Percentiles rank a stretch among this genome's conserved stretches.
Conservation (phyloP, 2,888 invertebrate species). For the Drosophila nr. perissopoda region DNA sequence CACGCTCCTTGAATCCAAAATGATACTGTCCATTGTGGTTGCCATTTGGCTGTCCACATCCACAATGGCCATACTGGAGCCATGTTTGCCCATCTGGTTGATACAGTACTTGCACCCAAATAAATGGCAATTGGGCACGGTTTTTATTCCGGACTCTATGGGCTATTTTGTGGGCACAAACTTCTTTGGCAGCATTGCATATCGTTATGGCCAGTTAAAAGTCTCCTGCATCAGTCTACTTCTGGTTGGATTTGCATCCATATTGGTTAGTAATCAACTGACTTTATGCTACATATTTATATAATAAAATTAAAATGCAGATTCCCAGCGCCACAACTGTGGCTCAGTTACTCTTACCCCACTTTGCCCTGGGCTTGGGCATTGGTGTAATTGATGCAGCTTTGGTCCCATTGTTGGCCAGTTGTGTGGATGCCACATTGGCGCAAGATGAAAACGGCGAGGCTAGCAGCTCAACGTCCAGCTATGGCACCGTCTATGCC, state of each 20-base stretch:
- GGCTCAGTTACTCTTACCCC: constrained; percentile 89
- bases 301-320: constrained; percentile 76
- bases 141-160: constrained; percentile 93
- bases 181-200: constrained; percentile 89
- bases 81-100: constrained; percentile 93
- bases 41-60: constrained; percentile 92
- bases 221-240: constrained; percentile 88
- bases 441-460: constrained; percentile 74
- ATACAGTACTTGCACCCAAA: constrained; percentile 85
- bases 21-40: constrained; percentile 88
- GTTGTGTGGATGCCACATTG: constrained; percentile 87
- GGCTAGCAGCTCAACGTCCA: constrained; percentile 83
- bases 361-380: constrained; percentile 91
- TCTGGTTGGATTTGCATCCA: constrained; percentile 88
- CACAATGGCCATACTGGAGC: constrained; percentile 93
- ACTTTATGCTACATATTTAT: no score
- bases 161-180: constrained; percentile 94
- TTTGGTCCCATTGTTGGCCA: constrained; percentile 91
- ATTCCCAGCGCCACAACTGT: constrained; percentile 88
- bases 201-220: constrained; percentile 88
- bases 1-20: constrained; percentile 87
- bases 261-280: constrained; percentile 85
- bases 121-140: constrained; percentile 91
- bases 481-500: constrained; percentile 92
- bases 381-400: constrained; percentile 93